Base-by-base conservation (phyloP, 2,888 invertebrate species). In the Synergus itoensis region DNA sequence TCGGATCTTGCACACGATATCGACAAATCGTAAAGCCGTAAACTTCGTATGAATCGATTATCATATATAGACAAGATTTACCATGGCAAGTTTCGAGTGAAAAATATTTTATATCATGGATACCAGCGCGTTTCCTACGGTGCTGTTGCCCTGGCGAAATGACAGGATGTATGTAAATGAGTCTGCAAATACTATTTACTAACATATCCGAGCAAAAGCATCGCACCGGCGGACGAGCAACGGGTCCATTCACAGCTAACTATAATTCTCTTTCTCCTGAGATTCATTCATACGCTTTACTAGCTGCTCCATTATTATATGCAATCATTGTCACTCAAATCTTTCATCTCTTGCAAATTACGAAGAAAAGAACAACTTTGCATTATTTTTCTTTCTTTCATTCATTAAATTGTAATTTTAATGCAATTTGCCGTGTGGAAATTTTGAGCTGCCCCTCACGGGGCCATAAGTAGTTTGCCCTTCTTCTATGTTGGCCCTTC, bases 231-330 rank as follows among this genome's bases (percentile, higher is more conserved):
- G 21, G n/a, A 78, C 80, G 79, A 62, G 65, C 79, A 77, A 78
- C 75, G 67, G 83, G 81, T 82, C 84, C 86, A 87, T 87, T 87
- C 87, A 87, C 83, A 82, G 84, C 76, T 82, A 84, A 79, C 76
- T 82, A 84, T 79, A 83, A 85, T 84, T 84, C 84, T 82, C 78
- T 53, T 69, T 75, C 67, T 21, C 43, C 14, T 3, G 28, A 53
- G 77, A 63, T 83, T 81, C 84, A 85, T 87, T 86, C 87, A 87
- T 86, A 45, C 81, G 41, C 65, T 79, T 73, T 77, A 64, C 73
- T 77, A 79, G 78, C 76, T 79, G 75, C 81, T 82, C 76, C 16
- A 77, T 78, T 82, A 79, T 79, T 81, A 78, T 81, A 80, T 76
- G 78, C 69, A 41, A 80, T 80, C 78, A 81, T 80, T 83, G 81